Evolutionary conservation across 2,113 vertebrate genomes (phyloP), one percentile per base, ranked within the genome.

Genomic region (Malurus cyaneus): DNA sequence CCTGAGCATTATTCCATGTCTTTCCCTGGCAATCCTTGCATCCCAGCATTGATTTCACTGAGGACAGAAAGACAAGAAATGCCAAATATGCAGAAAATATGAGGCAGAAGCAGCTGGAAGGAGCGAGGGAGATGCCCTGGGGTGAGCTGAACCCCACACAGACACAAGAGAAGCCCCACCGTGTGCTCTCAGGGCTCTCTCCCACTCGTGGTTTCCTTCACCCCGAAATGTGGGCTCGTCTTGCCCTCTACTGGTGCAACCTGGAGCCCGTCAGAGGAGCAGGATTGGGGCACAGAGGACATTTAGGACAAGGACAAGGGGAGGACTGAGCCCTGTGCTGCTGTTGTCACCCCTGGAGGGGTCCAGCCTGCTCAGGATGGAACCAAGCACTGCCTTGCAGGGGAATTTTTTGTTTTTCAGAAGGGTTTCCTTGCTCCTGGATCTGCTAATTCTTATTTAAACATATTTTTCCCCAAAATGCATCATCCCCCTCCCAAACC

Each of bases 161-260:
- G 61, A 25, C 56, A n/a, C 15, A 3, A 36, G 66, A 76, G 73
- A 60, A 95, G 15, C 10, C 24, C 11, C 21, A 49, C 4, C 6
- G 6, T 2, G 24, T 39, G 31, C 21, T 56, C 41, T 12, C 34
- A 18, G 16, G 14, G 14, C 39, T 41, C 50, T 16, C 19, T 17
- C 41, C 36, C 26, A 5, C 7, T 67, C 5, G 4, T 6, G 14
- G 46, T 18, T 18, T 32, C 11, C 66, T 8, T 70, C 47, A 36
- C n/a, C 66, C 41, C 31, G 23, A 82, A 83, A 50, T 18, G 5
- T 34, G 42, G 17, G 46, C 60, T 90, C 16, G 1, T 78, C 26
- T 96, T 96, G 96, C 96, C 96, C 77, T 66, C 96, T 96, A 6
- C 96, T 94, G 96, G 96, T 90, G 73, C 6, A 5, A 39, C 1